phyloP scores from a whole-genome alignment of 2,113 vertebrate species.

The Papio anubis region DNA sequence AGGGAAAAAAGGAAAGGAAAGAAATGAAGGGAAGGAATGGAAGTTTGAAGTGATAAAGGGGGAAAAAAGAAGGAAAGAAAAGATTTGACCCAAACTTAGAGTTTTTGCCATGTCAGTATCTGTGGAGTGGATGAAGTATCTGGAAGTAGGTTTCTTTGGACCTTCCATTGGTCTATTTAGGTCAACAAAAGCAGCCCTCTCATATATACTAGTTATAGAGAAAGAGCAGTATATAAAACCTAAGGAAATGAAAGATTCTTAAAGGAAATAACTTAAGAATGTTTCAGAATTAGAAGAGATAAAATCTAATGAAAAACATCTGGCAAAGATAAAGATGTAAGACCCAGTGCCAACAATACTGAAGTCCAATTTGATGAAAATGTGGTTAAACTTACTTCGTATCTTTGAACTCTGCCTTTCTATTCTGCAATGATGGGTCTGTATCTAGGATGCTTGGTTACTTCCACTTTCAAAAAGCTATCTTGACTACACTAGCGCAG shows the following conservation, averaged over 20 bases:
- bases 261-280: not conserved
- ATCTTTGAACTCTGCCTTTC: not conserved
- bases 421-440: not conserved
- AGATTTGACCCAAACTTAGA: fast-evolving
- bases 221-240: not conserved
- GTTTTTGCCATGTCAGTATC: not conserved
- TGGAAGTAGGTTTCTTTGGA: not conserved
- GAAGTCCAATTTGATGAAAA: not conserved
- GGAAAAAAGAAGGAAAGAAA: not conserved
- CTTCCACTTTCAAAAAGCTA: not conserved
- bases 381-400: not conserved
- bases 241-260: not conserved
- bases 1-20: no score
- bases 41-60: not conserved
- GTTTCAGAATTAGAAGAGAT: not conserved
- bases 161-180: not conserved
- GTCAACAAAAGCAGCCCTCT: not conserved
- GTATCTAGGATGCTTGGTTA: not conserved
- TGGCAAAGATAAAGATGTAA: not conserved
- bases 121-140: not conserved
- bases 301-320: not conserved
- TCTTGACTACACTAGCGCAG: not conserved
- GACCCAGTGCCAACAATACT: not conserved
- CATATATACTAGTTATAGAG: not conserved
- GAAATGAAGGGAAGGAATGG: not conserved